These are phyloP conservation scores for Drosophila mercatorum DNA, from an alignment of 2,888 invertebrate species.

Conservation along the genomic window DNA sequence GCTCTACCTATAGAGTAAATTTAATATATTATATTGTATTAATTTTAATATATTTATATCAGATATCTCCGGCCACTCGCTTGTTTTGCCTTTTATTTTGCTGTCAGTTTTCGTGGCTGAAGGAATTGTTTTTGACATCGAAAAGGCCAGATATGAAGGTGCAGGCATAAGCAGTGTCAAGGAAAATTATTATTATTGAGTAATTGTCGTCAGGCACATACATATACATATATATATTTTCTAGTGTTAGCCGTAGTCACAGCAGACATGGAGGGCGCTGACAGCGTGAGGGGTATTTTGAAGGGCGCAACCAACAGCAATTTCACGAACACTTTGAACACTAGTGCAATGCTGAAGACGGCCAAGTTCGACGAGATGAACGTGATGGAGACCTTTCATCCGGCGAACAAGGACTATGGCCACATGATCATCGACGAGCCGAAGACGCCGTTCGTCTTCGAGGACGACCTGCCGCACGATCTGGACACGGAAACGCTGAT, in stretches of 20 bases:
- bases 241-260: not conserved
- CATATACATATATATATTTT: not conserved
- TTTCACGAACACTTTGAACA: not conserved
- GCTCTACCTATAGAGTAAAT: no score
- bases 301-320: constrained; percentile 11
- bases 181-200: not conserved
- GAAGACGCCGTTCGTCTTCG: constrained; percentile 93
- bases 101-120: not conserved
- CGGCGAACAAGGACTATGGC: constrained; percentile 98
- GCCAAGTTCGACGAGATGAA: constrained; percentile 99
- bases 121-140: not conserved
- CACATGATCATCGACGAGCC: constrained; percentile 99
- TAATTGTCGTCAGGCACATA: not conserved
- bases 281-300: constrained; percentile 47
- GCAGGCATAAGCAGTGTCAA: constrained; percentile 13
- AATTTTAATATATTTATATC: no score
- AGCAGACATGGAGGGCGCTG: constrained; percentile 17
- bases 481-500: constrained; percentile 90
- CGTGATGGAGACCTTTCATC: constrained; percentile 98
- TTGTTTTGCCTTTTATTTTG: not conserved
- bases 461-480: constrained; percentile 86
- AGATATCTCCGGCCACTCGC: not conserved
- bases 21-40: no score
- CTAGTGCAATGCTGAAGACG: constrained; percentile 15
- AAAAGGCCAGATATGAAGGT: not conserved